Percentiles rank a stretch among this genome's conserved stretches.
phyloP scores from a whole-genome alignment of 2,888 invertebrate species.

The Hyppa rectilinea region DNA sequence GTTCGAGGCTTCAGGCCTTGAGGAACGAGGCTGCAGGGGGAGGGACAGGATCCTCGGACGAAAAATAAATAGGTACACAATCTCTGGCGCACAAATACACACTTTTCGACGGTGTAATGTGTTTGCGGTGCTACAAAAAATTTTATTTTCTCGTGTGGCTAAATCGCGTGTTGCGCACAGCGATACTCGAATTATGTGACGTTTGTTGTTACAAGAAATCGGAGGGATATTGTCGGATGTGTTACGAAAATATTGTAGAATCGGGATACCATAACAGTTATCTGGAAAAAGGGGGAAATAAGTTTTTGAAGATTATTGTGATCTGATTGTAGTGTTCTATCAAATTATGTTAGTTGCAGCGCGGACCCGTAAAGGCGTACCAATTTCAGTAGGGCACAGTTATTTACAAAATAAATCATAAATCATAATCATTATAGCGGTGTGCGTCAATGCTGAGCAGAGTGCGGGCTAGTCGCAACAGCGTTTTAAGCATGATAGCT shows the following conservation, averaged over 20 bases:
- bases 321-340: neutral
- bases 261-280: slow-evolving; percentile 28
- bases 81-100: slow-evolving; percentile 84
- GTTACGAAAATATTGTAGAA: slow-evolving; percentile 52
- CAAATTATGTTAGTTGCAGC: neutral
- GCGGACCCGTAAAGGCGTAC: too few relatives aligned
- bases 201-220: slow-evolving; percentile 67
- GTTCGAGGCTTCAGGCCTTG: slow-evolving; percentile 50
- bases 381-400: neutral
- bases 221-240: slow-evolving; percentile 51
- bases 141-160: slow-evolving; percentile 75
- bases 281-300: neutral
- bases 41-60: slow-evolving; percentile 69
- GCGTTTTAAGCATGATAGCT: too few relatives aligned
- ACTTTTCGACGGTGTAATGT: slow-evolving; percentile 85
- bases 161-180: slow-evolving; percentile 67
- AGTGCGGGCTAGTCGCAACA: too few relatives aligned
- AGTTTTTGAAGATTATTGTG: neutral
- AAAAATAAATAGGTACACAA: slow-evolving; percentile 88
- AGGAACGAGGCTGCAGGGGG: slow-evolving; percentile 56
- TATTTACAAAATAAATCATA: slow-evolving; percentile 21
- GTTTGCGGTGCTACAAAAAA: slow-evolving; percentile 82
- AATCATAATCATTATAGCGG: too few relatives aligned
- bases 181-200: slow-evolving; percentile 67
- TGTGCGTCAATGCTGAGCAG: too few relatives aligned